Evolutionary conservation across 2,888 invertebrate species (phyloP), one percentile per base, ranked within the genome.

Genomic region (Phaedon cochleariae): DNA sequence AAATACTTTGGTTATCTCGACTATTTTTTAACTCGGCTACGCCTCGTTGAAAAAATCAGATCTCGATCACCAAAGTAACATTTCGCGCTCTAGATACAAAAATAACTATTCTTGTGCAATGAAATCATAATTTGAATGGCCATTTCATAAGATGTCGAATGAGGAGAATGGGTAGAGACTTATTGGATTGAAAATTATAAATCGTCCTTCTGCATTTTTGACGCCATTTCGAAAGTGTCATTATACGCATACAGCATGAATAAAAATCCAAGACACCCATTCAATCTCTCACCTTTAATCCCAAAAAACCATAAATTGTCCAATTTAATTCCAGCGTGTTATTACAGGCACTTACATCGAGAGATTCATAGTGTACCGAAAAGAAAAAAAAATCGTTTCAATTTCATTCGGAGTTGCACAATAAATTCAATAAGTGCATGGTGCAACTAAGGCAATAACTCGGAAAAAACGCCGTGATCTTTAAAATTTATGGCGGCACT

Each of bases 401-500:
- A 15, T 41, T 41, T 15, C n/a, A 41, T 41, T 15, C 15, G 15
- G 41, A 41, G 41, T 41, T 41, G 41, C 41, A 41, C 41, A 57
- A 57, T 57, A 57, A 26, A 57, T 57, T 41, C 41, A 29, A 57
- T 57, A 26, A 26, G 45, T 57, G 22, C 29, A 46, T 29, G 45
- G 57, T 17, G 57, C 21, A 41, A 57, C 45, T 26, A 45, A 57
- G 45, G 45, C 26, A 18, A 57, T 26, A 45, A 57, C 45, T 57
- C 15, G 55, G 20, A 15, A 45, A 37, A 41, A 57, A 26, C 54
- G 37, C 57, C 41, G 45, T 57, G 26, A 31, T 57, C 57, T 26
- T 57, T 57, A 22, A 45, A 57, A 57, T 57, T 57, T 45, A 57
- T 57, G 45, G 17, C 26, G 17, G 17, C 15, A 45, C 22, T 57